Evolutionary conservation across 2,888 invertebrate genomes (phyloP).

Genomic region (Glaucopsyche alexis): DNA sequence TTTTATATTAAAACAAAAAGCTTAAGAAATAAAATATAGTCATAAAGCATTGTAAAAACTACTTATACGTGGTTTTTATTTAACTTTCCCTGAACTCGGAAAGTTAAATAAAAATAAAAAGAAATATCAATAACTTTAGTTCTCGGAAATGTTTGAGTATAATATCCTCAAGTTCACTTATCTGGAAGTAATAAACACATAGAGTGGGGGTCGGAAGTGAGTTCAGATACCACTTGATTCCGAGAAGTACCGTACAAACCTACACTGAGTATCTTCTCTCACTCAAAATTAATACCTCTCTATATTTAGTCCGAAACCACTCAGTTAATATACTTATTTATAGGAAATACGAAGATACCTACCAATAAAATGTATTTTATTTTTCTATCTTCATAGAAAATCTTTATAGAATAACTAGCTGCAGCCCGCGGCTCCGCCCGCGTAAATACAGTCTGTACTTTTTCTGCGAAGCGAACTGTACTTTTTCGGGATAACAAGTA

Average conservation of each 20-base stretch:
- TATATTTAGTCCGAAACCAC: not conserved
- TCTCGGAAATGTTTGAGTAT: slow-evolving; percentile 1
- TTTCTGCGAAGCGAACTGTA: no score
- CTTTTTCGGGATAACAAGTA: no score
- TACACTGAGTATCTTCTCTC: not conserved
- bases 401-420: no score
- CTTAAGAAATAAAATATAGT: not conserved
- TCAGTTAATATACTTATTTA: not conserved
- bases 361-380: no score
- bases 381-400: no score
- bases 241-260: not conserved
- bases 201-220: not conserved
- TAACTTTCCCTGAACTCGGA: no score
- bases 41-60: not conserved
- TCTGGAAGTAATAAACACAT: slow-evolving; percentile 31
- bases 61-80: not conserved
- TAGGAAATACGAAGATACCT: no score
- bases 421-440: no score
- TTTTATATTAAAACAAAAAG: not conserved
- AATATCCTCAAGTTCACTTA: slow-evolving; percentile 19
- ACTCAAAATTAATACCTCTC: not conserved
- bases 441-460: no score
- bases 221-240: not conserved
- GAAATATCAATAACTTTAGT: not conserved
- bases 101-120: not conserved